Base-by-base conservation (phyloP, 2,113 vertebrate genomes). In the Tursiops truncatus region DNA sequence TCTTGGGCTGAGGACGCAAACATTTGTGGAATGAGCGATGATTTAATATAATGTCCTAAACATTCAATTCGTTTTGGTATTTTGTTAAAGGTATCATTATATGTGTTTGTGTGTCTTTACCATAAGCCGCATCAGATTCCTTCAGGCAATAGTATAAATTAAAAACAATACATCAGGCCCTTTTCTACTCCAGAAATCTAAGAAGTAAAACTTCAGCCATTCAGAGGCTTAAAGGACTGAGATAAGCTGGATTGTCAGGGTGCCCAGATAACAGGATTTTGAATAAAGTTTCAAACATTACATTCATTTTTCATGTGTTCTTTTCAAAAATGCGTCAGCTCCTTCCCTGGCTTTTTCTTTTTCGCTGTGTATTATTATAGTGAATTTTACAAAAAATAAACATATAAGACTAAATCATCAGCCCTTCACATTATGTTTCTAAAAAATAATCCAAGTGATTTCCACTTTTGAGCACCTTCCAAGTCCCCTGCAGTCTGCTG, bases 1-100 rank as follows among this genome's bases (percentile, higher is more conserved):
- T 1, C 2, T 1, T 3, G 17, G 1, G 74, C 53, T 11, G 26
- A 31, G 23, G 47, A 4, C 0, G 15, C 73, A 36, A 31, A 23
- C 36, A 2, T 15, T 44, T 60, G 50, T 47, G 14, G 31, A 28
- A 44, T 58, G 50, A 79, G 50, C 38, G 36, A 12, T 2, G 36
- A 68, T 31, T 47, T 79, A 20, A 23, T 14, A 1, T 14, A 17
- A 2, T 21, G 38, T 70, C 63, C 50, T 23, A n/a, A 41, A 15
- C 6, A 3, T 28, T 74, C 68, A 62, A 3, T 44, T 6, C 5
- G 17, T 17, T 62, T 50, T 31, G 9, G 68, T 60, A 8, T 47
- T 17, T 47, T 4, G 3, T 31, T 31, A 17, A 62, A n/a, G 53
- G 7, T 25, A 11, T 41, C 26, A 3, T 31, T 83, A 6, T 71